Evolutionary conservation across 2,113 vertebrate genomes (phyloP), one percentile per base, ranked within the genome.

Genomic region (Limanda limanda): DNA sequence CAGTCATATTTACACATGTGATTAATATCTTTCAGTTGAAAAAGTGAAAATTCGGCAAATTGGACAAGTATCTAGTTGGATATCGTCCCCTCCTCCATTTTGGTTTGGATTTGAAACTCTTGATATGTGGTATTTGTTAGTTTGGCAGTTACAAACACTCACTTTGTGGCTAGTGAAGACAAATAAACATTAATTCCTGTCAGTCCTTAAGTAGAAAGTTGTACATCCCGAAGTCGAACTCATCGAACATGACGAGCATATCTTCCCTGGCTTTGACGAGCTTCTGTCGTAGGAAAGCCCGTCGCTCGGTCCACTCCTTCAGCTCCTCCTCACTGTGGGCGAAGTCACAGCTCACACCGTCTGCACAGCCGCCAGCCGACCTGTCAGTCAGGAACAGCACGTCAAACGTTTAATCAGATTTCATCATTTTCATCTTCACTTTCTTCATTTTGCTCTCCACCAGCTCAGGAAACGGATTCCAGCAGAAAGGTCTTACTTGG

Each of bases 181-280:
- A 52, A 77, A 68, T n/a, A 70, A 65, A 54, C 27, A 14, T 15
- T 3, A 4, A 9, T 45, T 42, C 31, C 47, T 78, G 63, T 91
- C 68, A 93, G 68, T 97, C 95, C 76, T 95, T 91, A 83, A 98
- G 94, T 79, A 99, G 89, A 92, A 97, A 99, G 93, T 96, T 99
- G 92, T 96, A 99, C 93, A 96, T 99, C 86, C 98, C 98, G 0
- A 98, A 99, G 94, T 99, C 94, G 0, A 93, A 86, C 17, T 99
- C 97, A 35, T 91, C 93, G 0, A 96, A 95, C 75, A 96, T 96
- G 73, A 99, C 94, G 45, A 99, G 95, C 96, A 95, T 96, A 85
- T 99, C 97, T 21, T 96, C 95, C 61, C 96, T 94, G 64, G 98
- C 98, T 91, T 94, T 96, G 88, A 95, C 95, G 84, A 99, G 88